These are phyloP conservation scores for Zygothrica quintamaculata DNA, from an alignment of 2,888 invertebrate species.

Conservation along the genomic window DNA sequence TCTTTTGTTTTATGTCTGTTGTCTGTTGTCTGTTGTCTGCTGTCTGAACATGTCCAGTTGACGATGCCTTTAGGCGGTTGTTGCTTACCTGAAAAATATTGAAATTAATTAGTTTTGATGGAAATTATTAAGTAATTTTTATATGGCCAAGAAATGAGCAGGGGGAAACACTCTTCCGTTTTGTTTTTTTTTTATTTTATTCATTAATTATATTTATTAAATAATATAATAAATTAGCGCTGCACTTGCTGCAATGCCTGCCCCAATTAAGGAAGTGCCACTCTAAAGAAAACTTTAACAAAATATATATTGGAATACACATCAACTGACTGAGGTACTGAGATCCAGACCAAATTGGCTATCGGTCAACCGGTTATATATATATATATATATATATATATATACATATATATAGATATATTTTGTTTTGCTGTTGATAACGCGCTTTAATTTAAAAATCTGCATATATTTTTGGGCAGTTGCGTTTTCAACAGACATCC, in stretches of 20 bases:
- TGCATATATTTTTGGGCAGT: slow-evolving; percentile 74
- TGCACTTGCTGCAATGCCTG: slow-evolving; percentile 71
- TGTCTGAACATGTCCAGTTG: slow-evolving; percentile 24
- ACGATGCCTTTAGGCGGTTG: slow-evolving; percentile 43
- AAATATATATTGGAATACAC: slow-evolving; percentile 28
- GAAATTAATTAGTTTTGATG: slow-evolving; percentile 76
- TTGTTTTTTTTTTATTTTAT: slow-evolving; percentile 36
- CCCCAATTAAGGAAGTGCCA: slow-evolving; percentile 77
- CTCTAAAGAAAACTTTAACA: slow-evolving; percentile 48
- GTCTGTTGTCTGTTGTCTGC: background rate
- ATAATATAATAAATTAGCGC: slow-evolving; percentile 74
- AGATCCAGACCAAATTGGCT: slow-evolving; percentile 65
- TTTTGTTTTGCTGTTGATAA: slow-evolving; percentile 57
- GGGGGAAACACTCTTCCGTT: slow-evolving; percentile 17
- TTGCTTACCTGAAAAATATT: slow-evolving; percentile 66
- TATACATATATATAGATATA: slow-evolving; percentile 32
- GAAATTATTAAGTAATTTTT: slow-evolving; percentile 78
- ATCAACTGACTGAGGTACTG: slow-evolving; percentile 49
- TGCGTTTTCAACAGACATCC: slow-evolving; percentile 50
- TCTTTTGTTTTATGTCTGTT: background rate
- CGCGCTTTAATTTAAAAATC: slow-evolving; percentile 75
- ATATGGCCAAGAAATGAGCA: slow-evolving; percentile 55
- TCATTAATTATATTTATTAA: slow-evolving; percentile 76
- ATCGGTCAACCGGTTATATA: slow-evolving; percentile 63
- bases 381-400: slow-evolving; percentile 36